Percentiles rank a stretch among this genome's conserved stretches.
Evolutionary conservation across 2,113 vertebrate species (phyloP).

Genomic region (Hoplias malabaricus): DNA sequence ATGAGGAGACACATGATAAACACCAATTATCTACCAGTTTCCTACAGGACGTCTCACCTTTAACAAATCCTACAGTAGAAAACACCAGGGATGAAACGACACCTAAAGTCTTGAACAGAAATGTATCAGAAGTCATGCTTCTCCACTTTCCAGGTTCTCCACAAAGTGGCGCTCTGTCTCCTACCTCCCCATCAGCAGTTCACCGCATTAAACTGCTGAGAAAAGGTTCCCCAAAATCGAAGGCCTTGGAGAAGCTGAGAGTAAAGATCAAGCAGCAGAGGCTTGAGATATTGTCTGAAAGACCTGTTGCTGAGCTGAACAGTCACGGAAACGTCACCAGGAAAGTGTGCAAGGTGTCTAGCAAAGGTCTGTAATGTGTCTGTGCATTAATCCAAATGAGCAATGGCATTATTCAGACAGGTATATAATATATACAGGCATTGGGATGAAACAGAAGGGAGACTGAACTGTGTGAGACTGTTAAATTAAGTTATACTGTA

Average conservation of each 20-base stretch:
- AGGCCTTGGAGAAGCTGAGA: neutral
- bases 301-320: neutral
- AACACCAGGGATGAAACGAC: neutral
- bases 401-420: neutral
- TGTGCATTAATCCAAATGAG: neutral
- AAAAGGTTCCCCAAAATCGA: constrained; percentile 13
- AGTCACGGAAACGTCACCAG: constrained; percentile 18
- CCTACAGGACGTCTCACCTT: neutral
- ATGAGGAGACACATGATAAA: neutral
- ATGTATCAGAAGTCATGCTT: neutral
- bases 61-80: too few relatives aligned
- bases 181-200: neutral
- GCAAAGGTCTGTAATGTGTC: constrained; percentile 38
- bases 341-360: constrained; percentile 41
- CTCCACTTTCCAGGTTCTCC: neutral
- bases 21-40: neutral
- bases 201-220: constrained; percentile 25
- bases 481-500: constrained; percentile 6
- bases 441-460: neutral
- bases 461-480: neutral
- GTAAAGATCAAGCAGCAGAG: constrained; percentile 36
- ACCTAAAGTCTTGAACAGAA: neutral
- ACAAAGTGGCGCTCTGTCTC: constrained; percentile 10
- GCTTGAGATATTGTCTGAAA: neutral
- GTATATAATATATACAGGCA: neutral